phyloP scores from a whole-genome alignment of 2,888 invertebrate genomes.

The Marronus borbonicus region DNA sequence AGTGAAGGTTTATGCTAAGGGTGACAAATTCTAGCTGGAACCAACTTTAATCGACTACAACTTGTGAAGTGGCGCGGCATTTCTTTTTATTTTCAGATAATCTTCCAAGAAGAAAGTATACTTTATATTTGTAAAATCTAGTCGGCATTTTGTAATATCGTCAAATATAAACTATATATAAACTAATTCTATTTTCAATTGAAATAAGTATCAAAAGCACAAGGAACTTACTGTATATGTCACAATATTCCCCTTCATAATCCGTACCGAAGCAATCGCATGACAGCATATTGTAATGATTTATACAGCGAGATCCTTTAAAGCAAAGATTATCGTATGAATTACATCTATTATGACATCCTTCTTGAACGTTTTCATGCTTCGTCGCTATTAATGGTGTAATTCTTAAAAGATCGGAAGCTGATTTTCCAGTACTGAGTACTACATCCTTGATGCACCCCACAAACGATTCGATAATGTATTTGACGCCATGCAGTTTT shows the following conservation, averaged over 20 bases:
- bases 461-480: conserved; percentile 93
- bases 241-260: conserved; percentile 93
- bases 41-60: too few relatives aligned
- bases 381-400: conserved; percentile 89
- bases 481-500: conserved; percentile 90
- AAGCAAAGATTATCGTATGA: conserved; percentile 90
- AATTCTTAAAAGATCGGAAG: conserved; percentile 86
- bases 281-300: conserved; percentile 90
- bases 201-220: too few relatives aligned
- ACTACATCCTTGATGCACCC: conserved; percentile 93
- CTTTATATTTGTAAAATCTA: too few relatives aligned
- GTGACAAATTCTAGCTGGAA: too few relatives aligned
- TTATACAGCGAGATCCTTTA: conserved; percentile 89
- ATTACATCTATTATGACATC: conserved; percentile 88
- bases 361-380: conserved; percentile 91
- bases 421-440: conserved; percentile 88
- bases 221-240: conserved; percentile 85
- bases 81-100: too few relatives aligned
- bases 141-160: too few relatives aligned
- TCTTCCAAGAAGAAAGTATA: too few relatives aligned
- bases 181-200: too few relatives aligned
- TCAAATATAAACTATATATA: too few relatives aligned
- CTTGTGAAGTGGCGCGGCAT: too few relatives aligned
- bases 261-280: conserved; percentile 95
- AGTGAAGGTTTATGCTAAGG: too few relatives aligned